Evolutionary conservation across 2,797 vertebrate genomes (phyloP).

Genomic region (Mormyrops attenuatus): DNA sequence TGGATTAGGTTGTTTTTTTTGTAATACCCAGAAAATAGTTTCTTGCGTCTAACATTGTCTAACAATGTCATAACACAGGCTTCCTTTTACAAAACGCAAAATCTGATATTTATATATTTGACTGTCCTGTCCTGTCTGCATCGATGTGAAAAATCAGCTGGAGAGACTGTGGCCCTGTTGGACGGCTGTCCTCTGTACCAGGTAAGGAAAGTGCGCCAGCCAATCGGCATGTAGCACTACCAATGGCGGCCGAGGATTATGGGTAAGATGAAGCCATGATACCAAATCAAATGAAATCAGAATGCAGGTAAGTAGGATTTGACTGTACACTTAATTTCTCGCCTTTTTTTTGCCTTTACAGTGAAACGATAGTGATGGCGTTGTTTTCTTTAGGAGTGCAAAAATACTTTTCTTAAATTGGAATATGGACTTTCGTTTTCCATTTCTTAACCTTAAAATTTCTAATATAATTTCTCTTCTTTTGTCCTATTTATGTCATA

Average conservation of each 20-base stretch:
- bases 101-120: slow-evolving; percentile 6
- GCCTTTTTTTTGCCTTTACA: slow-evolving; percentile 32
- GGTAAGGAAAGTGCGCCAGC: slow-evolving; percentile 29
- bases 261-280: slow-evolving; percentile 31
- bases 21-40: not conserved
- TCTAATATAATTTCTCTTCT: slow-evolving; percentile 54
- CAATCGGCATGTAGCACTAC: slow-evolving; percentile 19
- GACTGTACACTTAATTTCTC: slow-evolving; percentile 37
- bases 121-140: slow-evolving; percentile 21
- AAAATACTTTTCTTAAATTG: slow-evolving; percentile 65
- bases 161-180: slow-evolving; percentile 19
- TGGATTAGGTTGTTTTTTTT: not conserved
- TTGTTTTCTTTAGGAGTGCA: slow-evolving; percentile 60
- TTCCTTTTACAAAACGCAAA: slow-evolving; percentile 29
- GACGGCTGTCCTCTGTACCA: slow-evolving; percentile 20
- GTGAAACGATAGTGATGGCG: slow-evolving; percentile 41
- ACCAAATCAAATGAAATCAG: slow-evolving; percentile 31
- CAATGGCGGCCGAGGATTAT: slow-evolving; percentile 7
- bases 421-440: slow-evolving; percentile 48
- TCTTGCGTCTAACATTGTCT: slow-evolving; percentile 11
- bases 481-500: slow-evolving; percentile 50
- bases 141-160: slow-evolving; percentile 22
- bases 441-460: slow-evolving; percentile 52
- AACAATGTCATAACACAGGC: slow-evolving; percentile 2
- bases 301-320: slow-evolving; percentile 29